Percentiles rank a stretch among this genome's conserved stretches.
Conservation (phyloP, 2,888 invertebrate species). For the Zaprionus bogoriensis region DNA sequence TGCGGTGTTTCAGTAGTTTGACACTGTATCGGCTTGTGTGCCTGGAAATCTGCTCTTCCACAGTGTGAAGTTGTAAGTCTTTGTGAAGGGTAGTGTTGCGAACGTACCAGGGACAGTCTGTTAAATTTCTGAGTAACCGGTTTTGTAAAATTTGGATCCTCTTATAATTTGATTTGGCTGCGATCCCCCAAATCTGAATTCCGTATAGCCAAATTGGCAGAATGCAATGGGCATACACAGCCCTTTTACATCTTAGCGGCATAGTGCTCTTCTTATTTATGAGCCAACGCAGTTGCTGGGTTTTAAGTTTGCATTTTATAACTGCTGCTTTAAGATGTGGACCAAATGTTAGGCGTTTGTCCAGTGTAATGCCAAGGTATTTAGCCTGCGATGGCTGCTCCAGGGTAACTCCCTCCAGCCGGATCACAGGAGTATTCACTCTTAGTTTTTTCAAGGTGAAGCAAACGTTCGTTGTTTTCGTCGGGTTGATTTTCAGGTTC, state of each 20-base stretch:
- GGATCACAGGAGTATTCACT: background rate
- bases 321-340: background rate
- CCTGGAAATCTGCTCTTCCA: background rate
- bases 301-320: background rate
- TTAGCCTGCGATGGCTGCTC: background rate
- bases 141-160: background rate
- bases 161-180: constrained; percentile 9
- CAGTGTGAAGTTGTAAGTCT: background rate
- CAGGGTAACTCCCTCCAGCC: background rate
- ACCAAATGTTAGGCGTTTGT: too few relatives aligned
- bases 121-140: background rate
- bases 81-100: background rate
- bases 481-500: background rate
- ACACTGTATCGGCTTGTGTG: too few relatives aligned
- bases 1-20: too few relatives aligned
- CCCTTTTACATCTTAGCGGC: background rate
- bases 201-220: background rate
- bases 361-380: background rate
- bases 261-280: background rate
- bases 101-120: constrained; percentile 8
- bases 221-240: too few relatives aligned
- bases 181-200: constrained; percentile 2
- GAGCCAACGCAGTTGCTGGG: background rate
- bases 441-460: background rate
- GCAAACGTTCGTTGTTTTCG: background rate